phyloP scores from a whole-genome alignment of 2,888 invertebrate genomes.

The Glaucopsyche alexis region DNA sequence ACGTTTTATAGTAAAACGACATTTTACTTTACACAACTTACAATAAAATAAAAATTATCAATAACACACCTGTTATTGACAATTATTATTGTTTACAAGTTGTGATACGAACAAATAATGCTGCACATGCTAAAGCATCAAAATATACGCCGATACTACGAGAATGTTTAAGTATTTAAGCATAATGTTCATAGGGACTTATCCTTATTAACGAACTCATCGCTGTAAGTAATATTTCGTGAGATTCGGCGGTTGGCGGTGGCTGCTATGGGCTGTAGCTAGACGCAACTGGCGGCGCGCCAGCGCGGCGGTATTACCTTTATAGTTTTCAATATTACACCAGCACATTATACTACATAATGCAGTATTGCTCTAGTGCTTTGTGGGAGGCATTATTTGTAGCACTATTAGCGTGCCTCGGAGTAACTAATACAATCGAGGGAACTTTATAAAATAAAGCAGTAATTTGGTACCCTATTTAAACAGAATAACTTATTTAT shows the following conservation, averaged over 20 bases:
- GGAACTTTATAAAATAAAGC: not conserved
- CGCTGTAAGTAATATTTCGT: slow-evolving; percentile 15
- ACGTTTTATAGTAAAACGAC: no score
- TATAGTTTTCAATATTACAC: slow-evolving; percentile 13
- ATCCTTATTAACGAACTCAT: not conserved
- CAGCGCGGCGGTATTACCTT: slow-evolving; percentile 4
- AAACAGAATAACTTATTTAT: not conserved
- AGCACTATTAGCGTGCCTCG: not conserved
- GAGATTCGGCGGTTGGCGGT: not conserved
- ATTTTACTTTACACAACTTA: no score
- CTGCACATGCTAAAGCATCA: no score
- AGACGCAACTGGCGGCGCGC: not conserved
- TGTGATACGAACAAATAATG: no score
- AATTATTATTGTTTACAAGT: no score
- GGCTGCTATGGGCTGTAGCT: not conserved
- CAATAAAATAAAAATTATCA: no score
- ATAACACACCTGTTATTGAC: no score
- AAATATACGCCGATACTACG: no score
- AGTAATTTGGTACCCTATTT: not conserved
- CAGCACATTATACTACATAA: not conserved
- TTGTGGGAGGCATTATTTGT: not conserved
- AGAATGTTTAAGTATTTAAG: no score
- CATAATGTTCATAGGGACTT: not conserved
- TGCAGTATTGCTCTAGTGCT: not conserved
- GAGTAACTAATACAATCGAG: not conserved